Evolutionary conservation across 2,113 vertebrate species (phyloP), one percentile per base, ranked within the genome.

Genomic region (Ornithorhynchus anatinus): DNA sequence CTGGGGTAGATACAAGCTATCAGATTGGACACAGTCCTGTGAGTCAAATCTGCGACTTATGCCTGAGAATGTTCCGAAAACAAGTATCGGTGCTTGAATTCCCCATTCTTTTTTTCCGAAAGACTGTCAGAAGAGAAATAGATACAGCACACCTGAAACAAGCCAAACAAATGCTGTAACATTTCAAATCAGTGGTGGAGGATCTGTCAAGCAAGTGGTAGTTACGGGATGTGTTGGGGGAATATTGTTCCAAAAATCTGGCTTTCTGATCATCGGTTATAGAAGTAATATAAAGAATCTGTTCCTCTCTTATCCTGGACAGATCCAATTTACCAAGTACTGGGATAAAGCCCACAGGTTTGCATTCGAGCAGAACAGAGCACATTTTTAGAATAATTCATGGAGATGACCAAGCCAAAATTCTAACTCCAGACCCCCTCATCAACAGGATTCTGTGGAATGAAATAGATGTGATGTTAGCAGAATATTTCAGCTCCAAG

Each of bases 1-100:
- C n/a, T n/a, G n/a, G n/a, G n/a, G n/a, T n/a, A n/a, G n/a, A n/a
- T n/a, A n/a, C n/a, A n/a, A n/a, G n/a, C n/a, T n/a, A n/a, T n/a
- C n/a, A n/a, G n/a, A n/a, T n/a, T n/a, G n/a, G n/a, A n/a, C n/a
- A n/a, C n/a, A n/a, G n/a, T n/a, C n/a, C n/a, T n/a, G n/a, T n/a
- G n/a, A n/a, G n/a, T n/a, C n/a, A n/a, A 58, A 22, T n/a, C 59
- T 48, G 5, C 61, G 72, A 85, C 29, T 69, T 61, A 73, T 62
- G 23, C 27, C 44, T 43, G 47, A 61, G 59, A 75, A 60, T 32
- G 37, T 19, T 62, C 59, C 66, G 50, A 68, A 85, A 76, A 70
- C 63, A 81, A 65, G 62, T 37, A 59, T 62, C 71, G 53, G 51
- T 57, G 76, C 74, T 59, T 40, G 70, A 79, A 79, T 58, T 62